These are phyloP conservation scores for Anser cygnoides DNA, from an alignment of 2,113 vertebrate genomes.

Conservation along the genomic window DNA sequence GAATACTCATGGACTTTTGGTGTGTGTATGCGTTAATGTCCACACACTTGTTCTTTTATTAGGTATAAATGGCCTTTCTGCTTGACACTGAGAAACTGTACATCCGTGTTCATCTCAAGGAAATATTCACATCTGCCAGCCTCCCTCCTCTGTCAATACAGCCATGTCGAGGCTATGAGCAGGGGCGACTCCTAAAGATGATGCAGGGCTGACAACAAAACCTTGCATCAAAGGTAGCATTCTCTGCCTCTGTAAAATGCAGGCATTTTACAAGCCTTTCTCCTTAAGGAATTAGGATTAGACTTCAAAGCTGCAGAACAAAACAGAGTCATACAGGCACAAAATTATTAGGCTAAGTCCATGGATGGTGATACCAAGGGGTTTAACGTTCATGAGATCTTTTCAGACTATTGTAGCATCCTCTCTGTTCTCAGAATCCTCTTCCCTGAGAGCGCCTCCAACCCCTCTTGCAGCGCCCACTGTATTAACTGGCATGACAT, in stretches of 20 bases:
- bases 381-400: constrained; percentile 47
- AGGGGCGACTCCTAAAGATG: constrained; percentile 15
- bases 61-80: constrained; percentile 2
- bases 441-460: not conserved
- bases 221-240: constrained; percentile 40
- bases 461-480: not conserved
- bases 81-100: not conserved
- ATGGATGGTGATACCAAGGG: constrained; percentile 47
- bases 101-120: not conserved
- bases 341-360: constrained; percentile 57
- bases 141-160: not conserved
- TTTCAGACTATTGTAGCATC: constrained; percentile 34
- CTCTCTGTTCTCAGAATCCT: constrained; percentile 12
- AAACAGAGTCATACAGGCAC: constrained; percentile 45
- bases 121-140: not conserved
- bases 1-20: not conserved
- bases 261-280: constrained; percentile 33
- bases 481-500: not conserved
- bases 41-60: constrained; percentile 12
- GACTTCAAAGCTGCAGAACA: constrained; percentile 63
- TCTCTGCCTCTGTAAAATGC: constrained; percentile 12
- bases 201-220: not conserved
- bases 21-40: not conserved
- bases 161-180: not conserved
- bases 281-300: constrained; percentile 63